Percentiles rank a stretch among this genome's conserved stretches.
Evolutionary conservation across 2,888 invertebrate species (phyloP).

Genomic region (Mythimna ferrago): DNA sequence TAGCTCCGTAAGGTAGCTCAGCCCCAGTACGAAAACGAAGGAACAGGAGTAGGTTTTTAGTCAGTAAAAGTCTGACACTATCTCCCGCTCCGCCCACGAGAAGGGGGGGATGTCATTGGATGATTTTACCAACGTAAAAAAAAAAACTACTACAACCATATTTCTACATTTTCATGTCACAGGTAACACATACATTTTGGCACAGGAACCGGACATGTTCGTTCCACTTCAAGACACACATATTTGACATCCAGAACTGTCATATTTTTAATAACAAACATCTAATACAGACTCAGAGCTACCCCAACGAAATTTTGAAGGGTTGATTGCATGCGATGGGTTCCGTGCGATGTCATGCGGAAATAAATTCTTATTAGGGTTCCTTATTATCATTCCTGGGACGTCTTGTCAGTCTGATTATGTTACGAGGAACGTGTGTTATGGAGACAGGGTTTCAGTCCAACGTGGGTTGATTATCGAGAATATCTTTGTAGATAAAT

Average conservation of each 20-base stretch:
- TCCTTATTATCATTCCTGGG: slow-evolving; percentile 39
- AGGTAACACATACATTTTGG: neutral
- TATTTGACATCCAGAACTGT: slow-evolving; percentile 21
- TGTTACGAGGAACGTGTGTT: slow-evolving; percentile 9
- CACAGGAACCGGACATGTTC: slow-evolving; percentile 2
- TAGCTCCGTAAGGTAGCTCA: too few relatives aligned
- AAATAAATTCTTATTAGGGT: slow-evolving; percentile 60
- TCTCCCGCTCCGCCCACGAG: too few relatives aligned
- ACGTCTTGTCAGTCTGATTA: slow-evolving; percentile 29
- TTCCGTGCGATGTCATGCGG: slow-evolving; percentile 49
- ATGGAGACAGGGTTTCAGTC: neutral
- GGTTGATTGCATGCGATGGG: slow-evolving; percentile 60
- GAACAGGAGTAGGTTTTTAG: too few relatives aligned
- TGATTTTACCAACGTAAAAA: too few relatives aligned
- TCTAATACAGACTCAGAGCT: slow-evolving; percentile 37
- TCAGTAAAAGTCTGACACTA: too few relatives aligned
- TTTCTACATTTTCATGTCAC: neutral
- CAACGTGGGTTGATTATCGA: neutral
- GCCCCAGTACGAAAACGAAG: too few relatives aligned
- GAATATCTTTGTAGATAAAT: neutral
- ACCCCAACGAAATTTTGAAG: slow-evolving; percentile 44
- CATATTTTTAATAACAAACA: slow-evolving; percentile 45
- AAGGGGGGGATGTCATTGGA: too few relatives aligned
- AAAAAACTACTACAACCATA: too few relatives aligned
- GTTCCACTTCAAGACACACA: slow-evolving; percentile 23